Base-by-base conservation (phyloP, 2,113 vertebrate species). In the Cervus canadensis region DNA sequence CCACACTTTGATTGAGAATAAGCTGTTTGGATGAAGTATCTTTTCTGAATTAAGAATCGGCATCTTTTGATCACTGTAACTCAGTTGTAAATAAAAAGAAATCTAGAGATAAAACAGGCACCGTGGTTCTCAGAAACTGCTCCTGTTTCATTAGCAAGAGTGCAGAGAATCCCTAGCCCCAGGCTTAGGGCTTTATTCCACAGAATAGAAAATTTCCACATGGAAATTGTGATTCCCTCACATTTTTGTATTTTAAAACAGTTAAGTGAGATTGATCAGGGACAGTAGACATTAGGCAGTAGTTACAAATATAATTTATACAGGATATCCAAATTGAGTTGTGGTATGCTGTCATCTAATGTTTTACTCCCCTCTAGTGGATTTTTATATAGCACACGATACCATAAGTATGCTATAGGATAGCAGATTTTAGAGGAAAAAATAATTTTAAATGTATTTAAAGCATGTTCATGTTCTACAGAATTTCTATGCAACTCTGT, bases 341-440 rank as follows among this genome's bases (percentile, higher is more conserved):
- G 48, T 95, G 94, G 82, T 96, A 76, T 48, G 4, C 79, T 97
- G 78, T 87, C 91, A 95, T 98, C 85, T 95, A 97, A 97, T 98
- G 98, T 97, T 99, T 98, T 98, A 98, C 98, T 98, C 97, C 99
- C 99, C 98, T 98, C 98, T 98, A 98, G 98, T 98, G 98, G 99
- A 97, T 97, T 98, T 97, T 59, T 71, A 21, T 64, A 83, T 89
- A 96, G 92, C 57, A 92, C 87, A n/a, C 1, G 28, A 82, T 90
- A 87, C 43, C 71, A 48, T 57, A 3, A 84, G 10, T 87, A 74
- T 87, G 60, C 60, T 96, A 94, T 86, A 94, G 78, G 30, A 43
- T 30, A 83, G 40, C n/a, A 76, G 57, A 71, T 89, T 91, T 82
- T 89, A 91, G n/a, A 83, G 43, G 48, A 50, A 83, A 85, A 67